Evolutionary conservation across 1,140 invertebrate species (phyloP).

Genomic region (Pseudomyrmex flavicornis): DNA sequence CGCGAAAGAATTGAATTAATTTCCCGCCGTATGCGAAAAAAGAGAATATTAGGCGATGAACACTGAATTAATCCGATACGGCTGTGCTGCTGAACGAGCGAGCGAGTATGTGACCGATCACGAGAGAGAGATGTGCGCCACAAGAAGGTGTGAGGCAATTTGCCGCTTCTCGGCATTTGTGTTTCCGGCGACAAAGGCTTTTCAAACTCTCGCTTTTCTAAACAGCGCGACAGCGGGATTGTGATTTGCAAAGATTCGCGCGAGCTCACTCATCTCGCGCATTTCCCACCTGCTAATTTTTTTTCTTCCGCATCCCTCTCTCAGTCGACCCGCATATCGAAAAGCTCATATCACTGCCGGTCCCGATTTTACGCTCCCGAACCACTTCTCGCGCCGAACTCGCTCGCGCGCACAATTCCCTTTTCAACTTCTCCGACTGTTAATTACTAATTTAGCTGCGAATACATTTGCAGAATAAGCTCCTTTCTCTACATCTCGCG

Average conservation of each 20-base stretch:
- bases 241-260: conserved; percentile 39
- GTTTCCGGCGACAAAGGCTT: not conserved
- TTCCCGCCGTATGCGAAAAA: not conserved
- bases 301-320: no score
- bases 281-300: no score
- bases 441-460: conserved; percentile 53
- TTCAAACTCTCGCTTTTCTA: conserved; percentile 14
- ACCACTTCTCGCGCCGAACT: not conserved
- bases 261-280: not conserved
- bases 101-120: not conserved
- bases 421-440: not conserved
- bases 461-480: conserved; percentile 46
- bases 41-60: conserved; percentile 1
- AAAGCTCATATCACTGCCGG: not conserved
- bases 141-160: not conserved
- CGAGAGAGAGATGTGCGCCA: no score
- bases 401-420: no score
- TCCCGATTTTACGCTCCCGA: conserved; percentile 28
- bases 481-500: not conserved
- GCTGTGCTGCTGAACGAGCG: not conserved
- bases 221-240: conserved; percentile 25
- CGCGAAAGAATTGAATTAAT: not conserved
- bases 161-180: not conserved
- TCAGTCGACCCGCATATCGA: not conserved
- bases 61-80: conserved; percentile 6